Evolutionary conservation across 2,888 invertebrate species (phyloP), one percentile per base, ranked within the genome.

Genomic region (Pachliopta kotzebuea): DNA sequence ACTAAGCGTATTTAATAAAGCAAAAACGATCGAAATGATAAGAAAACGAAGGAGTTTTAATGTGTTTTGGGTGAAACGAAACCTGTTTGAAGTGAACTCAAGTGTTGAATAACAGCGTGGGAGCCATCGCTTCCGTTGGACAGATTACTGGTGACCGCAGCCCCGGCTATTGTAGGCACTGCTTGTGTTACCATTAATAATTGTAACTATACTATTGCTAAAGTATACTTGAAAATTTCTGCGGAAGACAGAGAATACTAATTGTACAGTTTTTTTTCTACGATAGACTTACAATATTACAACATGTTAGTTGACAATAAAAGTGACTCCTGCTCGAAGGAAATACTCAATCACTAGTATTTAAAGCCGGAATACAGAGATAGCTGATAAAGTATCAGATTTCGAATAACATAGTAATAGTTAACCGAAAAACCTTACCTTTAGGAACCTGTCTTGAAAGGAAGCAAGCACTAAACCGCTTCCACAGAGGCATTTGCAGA

Each of bases 41-140:
- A 45, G n/a, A 68, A 68, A 62, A 23, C 26, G 55, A 70, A 74
- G 74, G 58, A 72, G 67, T 72, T 74, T 72, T 72, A 72, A 74
- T 72, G 72, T 71, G 70, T 71, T 72, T 71, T 71, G 72, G 72
- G 73, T 74, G 73, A 76, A 74, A 72, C 69, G 69, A 74, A 76
- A 76, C 76, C 76, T 70, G 75, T 75, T 76, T 69, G 62, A 62
- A 70, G 67, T 69, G 69, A 68, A 69, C 69, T 73, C 69, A 74
- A 71, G 75, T 72, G 72, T 76, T 75, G 75, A 73, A 75, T 74
- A 74, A 74, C 73, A 71, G 56, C 74, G 76, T 74, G 76, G 71
- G 75, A 74, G 71, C 68, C 69, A 60, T 63, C 71, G 64, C 69
- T 73, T 72, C 65, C 61, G 65, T 62, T 49, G 20, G 23, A 31